Evolutionary conservation across 1,140 invertebrate species (phyloP).

Genomic region (Penaeus vannamei): DNA sequence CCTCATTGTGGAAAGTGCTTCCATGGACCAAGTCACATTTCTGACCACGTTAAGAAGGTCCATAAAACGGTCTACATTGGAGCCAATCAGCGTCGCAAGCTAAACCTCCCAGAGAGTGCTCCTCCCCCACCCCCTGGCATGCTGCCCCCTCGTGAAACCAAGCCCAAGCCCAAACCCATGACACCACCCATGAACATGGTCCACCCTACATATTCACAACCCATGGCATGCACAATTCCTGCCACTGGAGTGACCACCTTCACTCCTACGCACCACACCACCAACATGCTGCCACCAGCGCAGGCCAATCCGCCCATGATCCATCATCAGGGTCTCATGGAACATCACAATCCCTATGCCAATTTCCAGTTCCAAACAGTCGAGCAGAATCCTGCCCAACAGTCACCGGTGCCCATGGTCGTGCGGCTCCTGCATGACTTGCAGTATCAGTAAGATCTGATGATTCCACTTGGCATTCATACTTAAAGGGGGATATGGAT

Average conservation of each 20-base stretch:
- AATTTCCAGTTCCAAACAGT: slow-evolving; percentile 51
- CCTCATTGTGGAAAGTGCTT: slow-evolving; percentile 63
- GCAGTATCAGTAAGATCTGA: slow-evolving; percentile 41
- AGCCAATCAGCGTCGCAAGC: slow-evolving; percentile 51
- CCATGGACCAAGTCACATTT: slow-evolving; percentile 63
- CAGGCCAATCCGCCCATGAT: slow-evolving; percentile 42
- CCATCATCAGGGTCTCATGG: slow-evolving; percentile 51
- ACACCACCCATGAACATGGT: slow-evolving; percentile 38
- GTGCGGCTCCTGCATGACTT: slow-evolving; percentile 50
- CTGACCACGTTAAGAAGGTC: slow-evolving; percentile 63
- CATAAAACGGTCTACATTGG: slow-evolving; percentile 64
- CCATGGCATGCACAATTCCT: slow-evolving; percentile 44
- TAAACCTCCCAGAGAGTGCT: slow-evolving; percentile 57
- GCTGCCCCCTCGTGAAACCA: slow-evolving; percentile 37
- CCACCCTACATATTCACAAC: slow-evolving; percentile 50
- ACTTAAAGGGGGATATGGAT: too few relatives aligned
- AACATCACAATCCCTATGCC: slow-evolving; percentile 51
- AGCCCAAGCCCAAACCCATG: slow-evolving; percentile 46
- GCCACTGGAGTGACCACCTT: slow-evolving; percentile 45
- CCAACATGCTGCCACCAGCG: slow-evolving; percentile 47
- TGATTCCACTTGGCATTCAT: too few relatives aligned
- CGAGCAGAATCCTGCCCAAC: slow-evolving; percentile 43
- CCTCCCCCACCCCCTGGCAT: slow-evolving; percentile 59
- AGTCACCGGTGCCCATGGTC: slow-evolving; percentile 53
- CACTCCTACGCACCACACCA: slow-evolving; percentile 38